Evolutionary conservation across 1,140 invertebrate species (phyloP), one percentile per base, ranked within the genome.

Genomic region (Hyles euphorbiae): DNA sequence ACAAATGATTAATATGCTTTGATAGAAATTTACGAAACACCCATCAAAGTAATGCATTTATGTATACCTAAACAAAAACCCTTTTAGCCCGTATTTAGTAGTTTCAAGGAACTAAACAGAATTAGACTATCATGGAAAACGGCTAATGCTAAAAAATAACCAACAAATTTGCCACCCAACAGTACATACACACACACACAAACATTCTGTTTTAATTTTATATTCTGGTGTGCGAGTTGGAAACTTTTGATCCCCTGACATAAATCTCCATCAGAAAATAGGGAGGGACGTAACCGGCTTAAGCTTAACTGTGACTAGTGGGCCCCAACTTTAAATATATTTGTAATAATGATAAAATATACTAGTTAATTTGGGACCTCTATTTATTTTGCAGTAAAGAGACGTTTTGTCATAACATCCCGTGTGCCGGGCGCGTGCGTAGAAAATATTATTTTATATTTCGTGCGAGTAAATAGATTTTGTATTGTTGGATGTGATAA

Each of bases 211-310:
- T 34, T 56, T 32, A 44, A 51, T 48, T 63, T 49, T 48, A 34
- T 51, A 56, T 59, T 51, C 45, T 57, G 53, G 64, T 66, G 60
- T 66, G 64, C 56, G 74, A 22, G 22, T 22, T 4, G 54, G 66
- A 84, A 88, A 87, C 82, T 87, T 88, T 86, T 86, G 85, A 88
- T 85, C 85, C 84, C 81, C 74, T 76, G 76, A 86, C 81, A 86
- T 88, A 88, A 88, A 88, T 86, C 85, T 86, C 82, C 83, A 88
- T 88, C 85, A 86, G 81, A 87, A 87, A 83, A 83, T 79, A 80
- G 79, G 84, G 80, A 75, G 84, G 83, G 83, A 71, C 69, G 83
- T 83, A 86, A 88, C 83, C 83, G 76, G 85, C 83, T 88, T 88
- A 88, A 78, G 85, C 81, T 88, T 83, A 88, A 82, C 76, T 74